Base-by-base conservation (phyloP, 2,888 invertebrate genomes). In the Phragmatobia fuliginosa region DNA sequence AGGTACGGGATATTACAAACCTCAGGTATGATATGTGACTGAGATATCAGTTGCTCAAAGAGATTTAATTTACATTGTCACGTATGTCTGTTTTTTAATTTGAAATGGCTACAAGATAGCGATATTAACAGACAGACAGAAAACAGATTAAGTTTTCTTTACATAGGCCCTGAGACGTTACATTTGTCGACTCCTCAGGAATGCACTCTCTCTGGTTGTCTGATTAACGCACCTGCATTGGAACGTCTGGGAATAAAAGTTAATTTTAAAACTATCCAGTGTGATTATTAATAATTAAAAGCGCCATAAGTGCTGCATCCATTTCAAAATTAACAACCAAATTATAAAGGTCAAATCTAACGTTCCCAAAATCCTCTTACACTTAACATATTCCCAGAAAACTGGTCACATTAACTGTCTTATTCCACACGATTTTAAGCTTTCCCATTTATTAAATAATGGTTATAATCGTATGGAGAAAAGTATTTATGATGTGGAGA, bases 401-500 rank as follows among this genome's bases (percentile, higher is more conserved):
- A 16, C 33, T 33, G 25, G 32, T 28, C 25, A 32, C 36, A 33
- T 28, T 56, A 25, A 28, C 25, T 31, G 25, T 18, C 10, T 28
- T 21, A 21, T 21, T 59, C 25, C 59, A 68, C 28, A 63, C 33
- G 58, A 63, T 63, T 45, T 58, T 68, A 63, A 11, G n/a, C 62
- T 33, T 63, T 68, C 16, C 14, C 16, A 0, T n/a, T 14, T 4
- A 63, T 63, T 63, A 36, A 59, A 68, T 68, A 68, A 63, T 18
- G 45, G n/a, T 68, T 68, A 63, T 33, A 63, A 33, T 68, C 59
- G 25, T 63, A 31, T n/a, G 33, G 21, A 21, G 14, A 32, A 18
- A 21, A 28, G 58, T 68, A 56, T 63, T 68, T 68, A 60, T 52
- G 31, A 36, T 52, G 76, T 78, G 71, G 75, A 67, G 75, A 79